Conservation (phyloP, 2,888 invertebrate genomes). For the Euclidia mi region DNA sequence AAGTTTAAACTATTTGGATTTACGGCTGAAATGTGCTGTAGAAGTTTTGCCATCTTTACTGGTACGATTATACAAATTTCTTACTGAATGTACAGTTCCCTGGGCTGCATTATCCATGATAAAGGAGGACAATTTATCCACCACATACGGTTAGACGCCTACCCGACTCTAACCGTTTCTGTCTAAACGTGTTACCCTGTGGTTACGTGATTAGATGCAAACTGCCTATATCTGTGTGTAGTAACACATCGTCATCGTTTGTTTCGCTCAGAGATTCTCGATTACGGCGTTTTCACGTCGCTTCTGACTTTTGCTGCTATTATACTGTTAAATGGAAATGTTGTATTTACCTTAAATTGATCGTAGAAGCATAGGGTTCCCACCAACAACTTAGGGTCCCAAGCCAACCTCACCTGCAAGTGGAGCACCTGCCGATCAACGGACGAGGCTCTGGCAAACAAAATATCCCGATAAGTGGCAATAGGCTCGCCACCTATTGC, state of each 20-base stretch:
- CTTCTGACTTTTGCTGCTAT: constrained; percentile 1
- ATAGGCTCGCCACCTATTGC: too few relatives aligned
- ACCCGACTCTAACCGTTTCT: constrained; percentile 5
- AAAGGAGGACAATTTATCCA: constrained; percentile 8
- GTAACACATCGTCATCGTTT: not conserved
- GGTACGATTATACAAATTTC: not conserved
- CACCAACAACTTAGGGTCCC: too few relatives aligned
- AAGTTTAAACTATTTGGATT: too few relatives aligned
- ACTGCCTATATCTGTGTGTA: constrained; percentile 1
- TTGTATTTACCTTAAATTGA: not conserved
- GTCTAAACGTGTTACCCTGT: constrained; percentile 5
- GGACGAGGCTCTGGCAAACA: too few relatives aligned
- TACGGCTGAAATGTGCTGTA: too few relatives aligned
- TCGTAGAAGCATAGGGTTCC: too few relatives aligned
- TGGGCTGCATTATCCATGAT: constrained; percentile 2
- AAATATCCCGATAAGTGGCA: too few relatives aligned
- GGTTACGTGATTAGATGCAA: constrained; percentile 11
- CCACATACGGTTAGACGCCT: not conserved
- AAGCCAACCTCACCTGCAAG: too few relatives aligned
- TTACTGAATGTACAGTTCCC: constrained; percentile 1
- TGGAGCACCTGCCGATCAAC: too few relatives aligned
- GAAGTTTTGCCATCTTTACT: not conserved
- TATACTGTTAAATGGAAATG: not conserved
- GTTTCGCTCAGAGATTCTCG: constrained; percentile 4
- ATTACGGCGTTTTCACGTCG: not conserved